Base-by-base conservation (phyloP, 2,113 vertebrate genomes). In the Leiothrix lutea region DNA sequence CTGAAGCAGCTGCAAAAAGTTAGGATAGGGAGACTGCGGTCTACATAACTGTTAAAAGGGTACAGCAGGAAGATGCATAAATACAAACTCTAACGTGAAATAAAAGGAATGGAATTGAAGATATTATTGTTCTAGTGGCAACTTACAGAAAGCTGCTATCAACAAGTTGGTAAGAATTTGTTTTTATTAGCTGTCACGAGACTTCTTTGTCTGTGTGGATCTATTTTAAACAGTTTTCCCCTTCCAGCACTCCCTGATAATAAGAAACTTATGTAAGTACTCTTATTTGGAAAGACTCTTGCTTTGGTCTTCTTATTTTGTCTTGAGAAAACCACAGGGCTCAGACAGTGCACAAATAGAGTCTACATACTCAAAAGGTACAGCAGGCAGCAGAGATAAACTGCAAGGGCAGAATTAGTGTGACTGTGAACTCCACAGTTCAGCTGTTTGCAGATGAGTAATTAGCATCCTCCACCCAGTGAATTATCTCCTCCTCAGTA, bases 251-350 rank as follows among this genome's bases (percentile, higher is more conserved):
- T 90, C 67, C 60, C 24, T 54, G 77, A 47, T 86, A 92, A 93
- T 86, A 90, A 86, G 53, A 95, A 92, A 90, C 79, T 90, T 90
- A 90, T 44, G 64, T 74, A 88, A 94, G 67, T 47, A 24, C 47
- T 95, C 75, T 92, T 93, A 72, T 74, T 72, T 0, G 0, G 67
- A 51, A 42, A 90, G 38, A 78, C 45, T 92, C 69, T 88, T 0
- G 0, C 60, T 92, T 92, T 78, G 44, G 82, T 83, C 38, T 90
- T n/a, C 42, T 66, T 92, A 62, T 92, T 94, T 94, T 90, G 82
- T 54, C 75, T 93, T 56, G 29, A 71, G 67, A 83, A 94, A 90
- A 74, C 71, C 86, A 88, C 83, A 78, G 44, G 50, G 61, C 70
- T 85, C 54, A 65, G 51, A 61, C 18, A 80, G 33, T 0, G 0